Base-by-base conservation (phyloP, 2,113 vertebrate species). In the Cyphomyrus plagiostoma region DNA sequence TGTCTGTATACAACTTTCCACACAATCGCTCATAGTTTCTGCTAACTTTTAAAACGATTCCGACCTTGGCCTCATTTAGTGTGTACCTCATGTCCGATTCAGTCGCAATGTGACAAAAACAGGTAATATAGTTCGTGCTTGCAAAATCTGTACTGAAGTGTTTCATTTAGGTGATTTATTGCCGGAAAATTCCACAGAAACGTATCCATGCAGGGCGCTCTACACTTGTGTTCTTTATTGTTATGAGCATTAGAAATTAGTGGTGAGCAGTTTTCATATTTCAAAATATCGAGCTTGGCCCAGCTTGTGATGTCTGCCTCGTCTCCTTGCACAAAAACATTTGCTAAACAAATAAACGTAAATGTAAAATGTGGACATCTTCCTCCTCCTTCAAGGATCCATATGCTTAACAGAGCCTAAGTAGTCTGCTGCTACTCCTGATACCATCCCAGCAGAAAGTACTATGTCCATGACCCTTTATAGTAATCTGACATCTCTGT, bases 1-100 rank as follows among this genome's bases (percentile, higher is more conserved):
- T 90, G 84, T 83, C 88, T 90, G 50, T 88, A 74, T 48, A 80
- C 87, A 89, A 89, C 11, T 87, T 92, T 70, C 62, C 62, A 70
- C 26, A 30, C 62, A 30, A 70, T 70, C 62, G 90, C 86, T 88
- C 88, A 92, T 92, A 94, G 93, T 94, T 94, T 93, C 91, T 93
- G 93, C 87, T 92, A 93, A 93, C 91, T 89, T 89, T 84, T 49
- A 26, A 56, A 74, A 45, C 1, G 39, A 21, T 2, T 1, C 26
- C 3, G 30, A 39, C 35, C n/a, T 3, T 70, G 62, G 62, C 62
- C 83, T 84, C 46, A 39, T 30, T 52, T 62, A 10, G 45, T 3
- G 42, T 58, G 35, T 39, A 21, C n/a, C 23, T 39, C 45, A 82
- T 82, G 77, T 82, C 42, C 19, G 21, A 48, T 84, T 84, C 21